A percentile compares a stretch with the other conserved stretches of the same genome.
Conservation (phyloP, 2,797 vertebrate species). For the Alfaro cultratus region DNA sequence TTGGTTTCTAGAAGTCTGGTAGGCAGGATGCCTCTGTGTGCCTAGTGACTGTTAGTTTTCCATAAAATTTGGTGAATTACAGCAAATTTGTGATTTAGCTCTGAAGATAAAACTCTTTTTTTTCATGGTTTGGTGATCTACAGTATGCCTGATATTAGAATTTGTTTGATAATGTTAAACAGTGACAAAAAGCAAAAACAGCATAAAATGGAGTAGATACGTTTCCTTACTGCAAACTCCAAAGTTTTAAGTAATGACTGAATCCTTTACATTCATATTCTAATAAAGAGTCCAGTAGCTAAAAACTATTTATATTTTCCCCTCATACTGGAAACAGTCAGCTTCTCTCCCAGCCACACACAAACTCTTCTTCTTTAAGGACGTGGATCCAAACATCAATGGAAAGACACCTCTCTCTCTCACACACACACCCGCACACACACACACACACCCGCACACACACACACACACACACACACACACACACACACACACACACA, state of each 20-base stretch:
- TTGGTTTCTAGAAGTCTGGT: neutral
- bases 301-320: neutral
- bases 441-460: neutral
- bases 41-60: neutral
- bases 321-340: neutral
- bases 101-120: neutral
- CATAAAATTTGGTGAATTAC: neutral
- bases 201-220: neutral
- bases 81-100: neutral
- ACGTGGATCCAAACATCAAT: slow-evolving; percentile 64
- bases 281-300: neutral
- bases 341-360: slow-evolving; percentile 13
- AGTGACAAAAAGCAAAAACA: neutral
- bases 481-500: slow-evolving; percentile 7
- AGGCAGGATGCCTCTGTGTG: too few relatives aligned
- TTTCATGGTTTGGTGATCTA: neutral
- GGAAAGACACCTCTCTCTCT: slow-evolving; percentile 22
- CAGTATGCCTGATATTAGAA: neutral
- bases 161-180: neutral
- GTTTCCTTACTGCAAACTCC: neutral
- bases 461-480: neutral
- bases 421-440: neutral
- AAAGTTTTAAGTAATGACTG: neutral
- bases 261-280: neutral
- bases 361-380: slow-evolving; percentile 57